Evolutionary conservation across 2,113 vertebrate genomes (phyloP).

Genomic region (Oreotrochilus melanogaster): DNA sequence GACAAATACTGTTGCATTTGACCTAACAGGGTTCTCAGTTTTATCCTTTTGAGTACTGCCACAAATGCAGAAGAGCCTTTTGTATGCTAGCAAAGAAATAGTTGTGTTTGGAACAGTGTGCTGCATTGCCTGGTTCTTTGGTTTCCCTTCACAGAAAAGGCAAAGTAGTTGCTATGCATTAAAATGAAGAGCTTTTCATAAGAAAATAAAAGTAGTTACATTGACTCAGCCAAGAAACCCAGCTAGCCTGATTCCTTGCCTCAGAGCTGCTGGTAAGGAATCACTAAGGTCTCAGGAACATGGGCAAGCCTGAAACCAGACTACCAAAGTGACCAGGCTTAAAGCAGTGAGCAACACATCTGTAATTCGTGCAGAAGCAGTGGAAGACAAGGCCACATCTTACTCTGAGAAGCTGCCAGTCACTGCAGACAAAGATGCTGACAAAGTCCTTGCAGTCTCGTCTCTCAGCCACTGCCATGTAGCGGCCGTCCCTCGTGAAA

Average conservation of each 20-base stretch:
- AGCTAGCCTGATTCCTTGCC: neutral
- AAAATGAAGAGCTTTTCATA: neutral
- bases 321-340: accelerated
- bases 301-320: neutral
- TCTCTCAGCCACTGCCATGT: constrained; percentile 93
- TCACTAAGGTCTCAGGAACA: no score
- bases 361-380: accelerated
- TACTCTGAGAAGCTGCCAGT: constrained; percentile 97
- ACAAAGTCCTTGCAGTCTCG: constrained; percentile 95
- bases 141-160: neutral
- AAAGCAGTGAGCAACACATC: accelerated
- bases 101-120: neutral
- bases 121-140: neutral
- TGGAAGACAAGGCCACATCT: constrained; percentile 12
- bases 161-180: neutral
- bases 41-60: neutral
- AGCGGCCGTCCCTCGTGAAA: constrained; percentile 91
- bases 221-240: neutral
- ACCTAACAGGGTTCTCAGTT: neutral
- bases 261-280: no score
- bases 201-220: neutral
- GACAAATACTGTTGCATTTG: neutral
- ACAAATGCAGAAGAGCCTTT: neutral
- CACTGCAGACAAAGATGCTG: constrained; percentile 93
- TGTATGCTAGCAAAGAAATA: neutral